Conservation (phyloP, 2,113 vertebrate species). For the Rhombomys opimus region DNA sequence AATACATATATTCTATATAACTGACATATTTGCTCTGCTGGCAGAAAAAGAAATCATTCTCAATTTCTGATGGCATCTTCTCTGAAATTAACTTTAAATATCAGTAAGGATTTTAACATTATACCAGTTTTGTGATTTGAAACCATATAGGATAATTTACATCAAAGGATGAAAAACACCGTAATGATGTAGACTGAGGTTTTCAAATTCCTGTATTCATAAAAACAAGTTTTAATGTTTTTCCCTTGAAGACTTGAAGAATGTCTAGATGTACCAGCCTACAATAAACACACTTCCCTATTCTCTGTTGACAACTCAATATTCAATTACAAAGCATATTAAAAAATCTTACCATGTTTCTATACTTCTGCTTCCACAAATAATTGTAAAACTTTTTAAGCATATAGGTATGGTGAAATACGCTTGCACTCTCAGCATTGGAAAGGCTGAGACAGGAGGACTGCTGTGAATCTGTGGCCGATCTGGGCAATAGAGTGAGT, state of each 20-base stretch:
- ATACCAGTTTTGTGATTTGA: not conserved
- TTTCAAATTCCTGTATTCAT: not conserved
- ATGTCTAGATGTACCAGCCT: not conserved
- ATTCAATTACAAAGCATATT: slow-evolving; percentile 12
- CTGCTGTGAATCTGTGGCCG: not conserved
- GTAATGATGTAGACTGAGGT: not conserved
- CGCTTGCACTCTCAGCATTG: not conserved
- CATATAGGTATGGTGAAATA: not conserved
- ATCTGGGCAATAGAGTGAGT: not conserved
- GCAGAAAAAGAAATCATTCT: slow-evolving; percentile 15
- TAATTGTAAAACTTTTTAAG: slow-evolving; percentile 32
- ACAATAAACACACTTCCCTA: not conserved
- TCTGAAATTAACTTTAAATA: slow-evolving; percentile 53
- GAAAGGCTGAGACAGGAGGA: not conserved
- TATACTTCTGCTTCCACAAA: not conserved
- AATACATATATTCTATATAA: not conserved
- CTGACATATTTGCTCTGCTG: not conserved
- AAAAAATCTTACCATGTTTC: not conserved
- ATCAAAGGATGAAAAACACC: not conserved
- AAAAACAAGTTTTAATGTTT: not conserved
- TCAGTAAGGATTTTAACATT: slow-evolving; percentile 46
- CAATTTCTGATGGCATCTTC: not conserved
- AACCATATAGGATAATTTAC: not conserved
- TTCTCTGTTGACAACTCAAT: not conserved
- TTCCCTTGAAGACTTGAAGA: not conserved